Conservation (phyloP, 2,797 vertebrate genomes). For the Gymnocypris eckloni region DNA sequence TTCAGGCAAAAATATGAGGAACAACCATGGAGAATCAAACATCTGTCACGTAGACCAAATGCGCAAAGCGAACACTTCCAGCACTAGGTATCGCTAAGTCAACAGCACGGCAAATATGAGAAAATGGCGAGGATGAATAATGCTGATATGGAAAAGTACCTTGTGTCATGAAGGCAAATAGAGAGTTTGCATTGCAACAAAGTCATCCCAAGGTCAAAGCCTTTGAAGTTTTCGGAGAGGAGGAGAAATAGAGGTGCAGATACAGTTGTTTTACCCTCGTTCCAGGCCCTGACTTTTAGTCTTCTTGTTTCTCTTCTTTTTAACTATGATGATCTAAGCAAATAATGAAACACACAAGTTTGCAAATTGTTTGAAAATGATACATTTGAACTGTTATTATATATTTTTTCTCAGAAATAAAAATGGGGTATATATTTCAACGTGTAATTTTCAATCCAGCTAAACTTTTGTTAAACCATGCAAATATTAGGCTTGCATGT, state of each 20-base stretch:
- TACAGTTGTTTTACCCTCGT: neutral
- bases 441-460: too few relatives aligned
- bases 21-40: slow-evolving; percentile 66
- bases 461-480: too few relatives aligned
- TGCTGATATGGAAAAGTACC: slow-evolving; percentile 79
- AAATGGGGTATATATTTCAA: too few relatives aligned
- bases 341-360: neutral
- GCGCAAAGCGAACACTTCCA: slow-evolving; percentile 74
- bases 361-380: neutral
- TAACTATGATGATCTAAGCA: neutral
- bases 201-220: slow-evolving; percentile 79
- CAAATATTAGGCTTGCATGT: too few relatives aligned
- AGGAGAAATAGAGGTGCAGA: slow-evolving; percentile 52
- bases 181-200: slow-evolving; percentile 76
- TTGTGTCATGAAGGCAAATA: slow-evolving; percentile 79
- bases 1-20: slow-evolving; percentile 66
- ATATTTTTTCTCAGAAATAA: too few relatives aligned
- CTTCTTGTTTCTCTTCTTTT: neutral
- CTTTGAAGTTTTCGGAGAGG: slow-evolving; percentile 63
- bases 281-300: too few relatives aligned
- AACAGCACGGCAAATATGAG: slow-evolving; percentile 78
- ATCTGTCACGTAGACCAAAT: slow-evolving; percentile 76
- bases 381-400: neutral
- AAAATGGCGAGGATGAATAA: slow-evolving; percentile 72
- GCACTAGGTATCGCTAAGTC: slow-evolving; percentile 82